Percentiles rank a stretch among this genome's conserved stretches.
phyloP scores from a whole-genome alignment of 37 sponge, comb jelly and placozoan species.

The Tethya wilhelma region DNA sequence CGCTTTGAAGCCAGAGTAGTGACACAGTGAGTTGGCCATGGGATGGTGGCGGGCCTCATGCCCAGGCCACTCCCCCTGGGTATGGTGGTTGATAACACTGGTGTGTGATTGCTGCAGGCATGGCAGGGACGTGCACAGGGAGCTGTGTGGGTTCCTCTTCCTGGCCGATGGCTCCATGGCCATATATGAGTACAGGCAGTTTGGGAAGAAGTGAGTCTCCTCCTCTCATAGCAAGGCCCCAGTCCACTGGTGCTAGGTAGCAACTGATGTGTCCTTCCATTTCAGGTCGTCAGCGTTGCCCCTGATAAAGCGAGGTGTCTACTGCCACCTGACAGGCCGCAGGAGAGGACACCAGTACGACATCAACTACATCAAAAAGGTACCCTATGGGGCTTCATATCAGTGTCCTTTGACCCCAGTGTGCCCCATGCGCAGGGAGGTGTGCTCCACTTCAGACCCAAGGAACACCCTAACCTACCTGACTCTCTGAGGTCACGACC shows the following conservation, averaged over 20 bases:
- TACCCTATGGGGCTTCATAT: neutral
- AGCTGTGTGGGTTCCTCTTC: slow-evolving; percentile 84
- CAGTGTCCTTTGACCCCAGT: neutral
- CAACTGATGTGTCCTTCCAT: neutral
- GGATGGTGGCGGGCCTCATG: no score
- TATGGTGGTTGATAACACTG: neutral
- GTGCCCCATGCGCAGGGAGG: slow-evolving; percentile 21
- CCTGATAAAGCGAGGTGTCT: slow-evolving; percentile 45
- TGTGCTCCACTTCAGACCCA: slow-evolving; percentile 36
- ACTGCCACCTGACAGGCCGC: no score
- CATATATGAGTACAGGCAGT: slow-evolving; percentile 80
- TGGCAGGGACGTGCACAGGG: slow-evolving; percentile 75
- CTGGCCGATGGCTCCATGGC: slow-evolving; percentile 69
- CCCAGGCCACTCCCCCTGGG: neutral
- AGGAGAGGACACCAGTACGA: slow-evolving; percentile 51
- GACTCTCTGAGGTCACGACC: slow-evolving; percentile 13
- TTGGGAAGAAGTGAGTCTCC: slow-evolving; percentile 75
- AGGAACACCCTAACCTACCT: slow-evolving; percentile 41
- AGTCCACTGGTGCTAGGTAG: neutral
- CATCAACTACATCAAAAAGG: slow-evolving; percentile 51
- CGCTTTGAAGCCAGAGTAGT: slow-evolving; percentile 63
- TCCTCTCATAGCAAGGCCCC: neutral
- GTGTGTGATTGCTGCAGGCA: no score
- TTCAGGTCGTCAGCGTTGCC: slow-evolving; percentile 54
- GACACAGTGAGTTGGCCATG: slow-evolving; percentile 48